Conservation (phyloP, 2,113 vertebrate species). For the Mastomys coucha region DNA sequence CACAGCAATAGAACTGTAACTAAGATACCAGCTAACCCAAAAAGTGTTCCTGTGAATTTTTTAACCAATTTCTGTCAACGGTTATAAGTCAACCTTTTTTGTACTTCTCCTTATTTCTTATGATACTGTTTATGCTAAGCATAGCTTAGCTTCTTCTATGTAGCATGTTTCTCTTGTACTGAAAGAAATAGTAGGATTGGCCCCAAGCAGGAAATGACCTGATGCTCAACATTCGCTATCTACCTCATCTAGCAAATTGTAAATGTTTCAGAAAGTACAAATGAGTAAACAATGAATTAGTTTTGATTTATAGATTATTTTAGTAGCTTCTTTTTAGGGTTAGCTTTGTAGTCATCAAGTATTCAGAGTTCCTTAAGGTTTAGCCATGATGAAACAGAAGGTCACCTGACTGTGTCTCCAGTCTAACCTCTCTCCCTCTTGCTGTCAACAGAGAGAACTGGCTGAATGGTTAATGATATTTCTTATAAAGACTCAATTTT, state of each 20-base stretch:
- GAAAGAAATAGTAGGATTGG: not conserved
- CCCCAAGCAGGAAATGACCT: not conserved
- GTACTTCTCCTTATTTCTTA: not conserved
- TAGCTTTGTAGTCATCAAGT: slow-evolving; percentile 13
- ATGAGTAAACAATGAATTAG: slow-evolving; percentile 10
- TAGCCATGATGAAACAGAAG: not conserved
- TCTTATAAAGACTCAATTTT: slow-evolving; percentile 30
- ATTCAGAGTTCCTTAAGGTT: not conserved
- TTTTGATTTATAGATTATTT: slow-evolving; percentile 53
- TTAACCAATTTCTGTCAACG: not conserved
- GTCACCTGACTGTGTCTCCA: not conserved
- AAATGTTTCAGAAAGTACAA: slow-evolving; percentile 11
- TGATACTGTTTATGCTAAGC: not conserved
- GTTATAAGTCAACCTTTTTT: not conserved
- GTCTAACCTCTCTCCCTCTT: not conserved
- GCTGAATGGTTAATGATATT: not conserved
- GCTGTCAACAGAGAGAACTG: slow-evolving; percentile 29
- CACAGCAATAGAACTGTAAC: not conserved
- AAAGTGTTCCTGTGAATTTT: not conserved
- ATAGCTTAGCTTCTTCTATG: not conserved
- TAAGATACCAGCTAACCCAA: not conserved
- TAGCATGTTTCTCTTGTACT: not conserved
- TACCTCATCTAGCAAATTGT: not conserved
- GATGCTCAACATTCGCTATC: not conserved
- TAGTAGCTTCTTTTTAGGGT: not conserved